Base-by-base conservation (phyloP, 2,888 invertebrate genomes). In the Drosophila koepferae region DNA sequence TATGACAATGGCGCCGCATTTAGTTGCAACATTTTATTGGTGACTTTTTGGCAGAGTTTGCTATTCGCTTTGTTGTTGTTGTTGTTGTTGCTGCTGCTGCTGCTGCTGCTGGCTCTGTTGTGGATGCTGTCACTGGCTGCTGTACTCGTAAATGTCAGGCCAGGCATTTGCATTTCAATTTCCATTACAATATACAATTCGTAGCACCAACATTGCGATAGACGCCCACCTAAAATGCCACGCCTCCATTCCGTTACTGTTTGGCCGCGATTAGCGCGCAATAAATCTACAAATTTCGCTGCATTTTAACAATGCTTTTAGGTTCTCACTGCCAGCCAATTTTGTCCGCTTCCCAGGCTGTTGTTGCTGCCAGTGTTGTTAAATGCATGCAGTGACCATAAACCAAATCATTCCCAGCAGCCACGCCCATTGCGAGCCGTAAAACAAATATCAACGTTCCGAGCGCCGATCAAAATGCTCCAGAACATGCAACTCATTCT, bases 11-110 rank as follows among this genome's bases (percentile, higher is more conserved):
- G 86, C 78, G 88, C 86, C 81, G 81, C 75, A 86, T 89, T 87
- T 89, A 89, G 85, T 90, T 89, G 88, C 85, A 89, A 89, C 90
- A 87, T 89, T 89, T 90, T 89, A 89, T 90, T 89, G 90, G 82
- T 79, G 83, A 74, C 75, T 89, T 88, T 88, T 88, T 88, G 87
- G 87, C 87, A 87, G 71, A 53, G 75, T 55, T 77, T 72, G 53
- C 53, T 23, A 40, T 62, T 55, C 62, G 61, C 28, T 76, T 43
- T 80, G 70, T 34, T 67, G 28, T 54, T 56, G 63, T 14, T 43
- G 63, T n/a, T 41, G 28, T 55, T 60, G 63, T 46, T 77, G 72
- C 43, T 63, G 23, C 34, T 54, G 65, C 12, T 38, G 63, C n/a
- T 41, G 31, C 12, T 54, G 41, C 18, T 63, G 61, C 41, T 65